Evolutionary conservation across 2,797 vertebrate genomes (phyloP).

Genomic region (Carapus acus): DNA sequence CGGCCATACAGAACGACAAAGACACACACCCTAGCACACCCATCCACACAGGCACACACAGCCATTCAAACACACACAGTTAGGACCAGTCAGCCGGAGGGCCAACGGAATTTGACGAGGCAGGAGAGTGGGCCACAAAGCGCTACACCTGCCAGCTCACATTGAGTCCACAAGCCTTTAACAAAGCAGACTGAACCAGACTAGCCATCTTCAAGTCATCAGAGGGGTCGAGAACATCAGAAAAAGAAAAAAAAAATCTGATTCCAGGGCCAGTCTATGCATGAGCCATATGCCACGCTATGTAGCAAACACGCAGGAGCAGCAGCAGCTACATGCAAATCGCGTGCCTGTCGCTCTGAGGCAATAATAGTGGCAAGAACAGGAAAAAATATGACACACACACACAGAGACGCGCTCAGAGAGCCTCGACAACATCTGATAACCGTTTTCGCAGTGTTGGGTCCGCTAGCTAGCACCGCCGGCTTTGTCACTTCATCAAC

Average conservation of each 20-base stretch:
- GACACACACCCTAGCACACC: constrained; percentile 9
- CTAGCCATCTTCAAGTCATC: too few relatives aligned
- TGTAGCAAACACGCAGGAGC: too few relatives aligned
- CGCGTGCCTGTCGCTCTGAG: too few relatives aligned
- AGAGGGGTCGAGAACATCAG: too few relatives aligned
- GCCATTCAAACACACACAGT: constrained; percentile 41
- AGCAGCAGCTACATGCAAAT: too few relatives aligned
- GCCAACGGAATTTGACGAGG: constrained; percentile 51
- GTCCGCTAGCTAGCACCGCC: constrained; percentile 20
- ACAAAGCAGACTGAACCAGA: constrained; percentile 25
- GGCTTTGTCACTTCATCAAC: constrained; percentile 60
- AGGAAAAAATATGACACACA: too few relatives aligned
- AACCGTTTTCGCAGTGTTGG: too few relatives aligned
- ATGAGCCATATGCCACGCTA: too few relatives aligned
- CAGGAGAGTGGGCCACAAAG: constrained; percentile 51
- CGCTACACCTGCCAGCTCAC: constrained; percentile 47
- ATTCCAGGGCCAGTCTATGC: too few relatives aligned
- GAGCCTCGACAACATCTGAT: constrained; percentile 2
- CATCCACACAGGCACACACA: constrained; percentile 19
- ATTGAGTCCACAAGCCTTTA: constrained; percentile 35
- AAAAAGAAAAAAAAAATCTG: too few relatives aligned
- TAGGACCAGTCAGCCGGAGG: constrained; percentile 42
- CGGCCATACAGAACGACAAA: constrained; percentile 24
- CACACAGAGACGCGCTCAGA: too few relatives aligned
- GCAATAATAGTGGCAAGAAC: too few relatives aligned